Base-by-base conservation (phyloP, 1,140 invertebrate genomes). In the Coptotermes formosanus region DNA sequence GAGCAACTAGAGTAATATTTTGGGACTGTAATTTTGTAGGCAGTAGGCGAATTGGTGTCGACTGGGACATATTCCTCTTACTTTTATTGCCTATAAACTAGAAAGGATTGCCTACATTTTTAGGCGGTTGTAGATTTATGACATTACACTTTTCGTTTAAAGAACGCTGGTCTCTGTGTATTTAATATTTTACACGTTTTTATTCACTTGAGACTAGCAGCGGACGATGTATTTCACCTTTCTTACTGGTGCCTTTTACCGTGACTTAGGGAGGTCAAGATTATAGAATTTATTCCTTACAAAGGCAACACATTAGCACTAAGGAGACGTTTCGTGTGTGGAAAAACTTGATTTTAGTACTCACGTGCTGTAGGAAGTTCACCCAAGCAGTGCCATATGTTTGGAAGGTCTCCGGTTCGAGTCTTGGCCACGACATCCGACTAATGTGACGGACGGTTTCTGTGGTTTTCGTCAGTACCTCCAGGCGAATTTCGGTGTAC, bases 341-440 rank as follows among this genome's bases (percentile, higher is more conserved):
- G 9, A 48, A 1, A 48, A 1, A 16, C 11, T 48, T 9, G 7
- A 12, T 6, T 16, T 48, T 16, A 48, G 7, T 48, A 48, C 38
- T 4, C 38, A 2, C 4, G 4, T 2, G 38, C 2, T 4, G 2
- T 4, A 38, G 2, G 2, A 2, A 38, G 38, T 38, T 38, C 2
- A 4, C 38, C 4, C 38, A 38, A 38, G 38, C 38, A 4, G 38
- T 38, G 4, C 38, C 38, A 38, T 38, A 4, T 38, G 4, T 38
- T 38, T 38, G 38, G 38, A 38, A 38, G 38, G 38, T 38, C 2
- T 38, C 38, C 38, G 2, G 38, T 2, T 38, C 38, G 38, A 38
- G 4, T 38, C 38, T 38, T 38, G 38, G 38, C 38, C 38, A 38
- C 38, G 38, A 38, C 38, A 38, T 4, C 38, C 38, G 38, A 38